Base-by-base conservation (phyloP, 2,113 vertebrate species). In the Prunella himalayana region DNA sequence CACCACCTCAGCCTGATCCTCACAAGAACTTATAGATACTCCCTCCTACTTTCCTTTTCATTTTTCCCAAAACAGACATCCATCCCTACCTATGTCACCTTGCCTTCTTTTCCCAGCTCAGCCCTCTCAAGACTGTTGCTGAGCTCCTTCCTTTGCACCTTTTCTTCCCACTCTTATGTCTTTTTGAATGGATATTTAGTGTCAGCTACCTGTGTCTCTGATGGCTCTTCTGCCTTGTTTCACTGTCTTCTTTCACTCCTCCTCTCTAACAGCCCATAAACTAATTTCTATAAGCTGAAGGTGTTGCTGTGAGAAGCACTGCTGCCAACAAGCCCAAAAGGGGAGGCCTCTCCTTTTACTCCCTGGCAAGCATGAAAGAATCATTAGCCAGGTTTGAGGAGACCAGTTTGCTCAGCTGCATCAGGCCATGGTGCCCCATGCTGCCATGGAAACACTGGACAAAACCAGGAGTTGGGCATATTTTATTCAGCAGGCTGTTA, bases 241-340 rank as follows among this genome's bases (percentile, higher is more conserved):
- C 28, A n/a, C 7, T 23, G 4, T 42, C 8, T 27, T 84, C 27
- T 64, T 14, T 30, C 39, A 17, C 25, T n/a, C 35, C 13, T 88
- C 14, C 27, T 45, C 54, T 53, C 65, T 20, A 39, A 18, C 7
- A 59, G 31, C 3, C 18, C 71, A 61, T 21, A 59, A 41, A 30
- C 24, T 45, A 23, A 54, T n/a, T 81, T 64, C 30, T 42, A 11
- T 21, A 7, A 68, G 33, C 10, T 35, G 14, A 5, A 51, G 16
- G 35, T 53, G 3, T 72, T 80, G 28, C 31, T 4, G 0, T 3
- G 9, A 61, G 20, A 83, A 30, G 18, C 22, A 63, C 16, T 69
- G 37, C 50, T 83, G 25, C 28, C 25, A 56, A 17, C 0, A 4
- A 57, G 4, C 11, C 28, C 1, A 0, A 7, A n/a, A 30, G 7